Conservation (phyloP, 92 coral and sea anemone genomes). For the Metridium senile region DNA sequence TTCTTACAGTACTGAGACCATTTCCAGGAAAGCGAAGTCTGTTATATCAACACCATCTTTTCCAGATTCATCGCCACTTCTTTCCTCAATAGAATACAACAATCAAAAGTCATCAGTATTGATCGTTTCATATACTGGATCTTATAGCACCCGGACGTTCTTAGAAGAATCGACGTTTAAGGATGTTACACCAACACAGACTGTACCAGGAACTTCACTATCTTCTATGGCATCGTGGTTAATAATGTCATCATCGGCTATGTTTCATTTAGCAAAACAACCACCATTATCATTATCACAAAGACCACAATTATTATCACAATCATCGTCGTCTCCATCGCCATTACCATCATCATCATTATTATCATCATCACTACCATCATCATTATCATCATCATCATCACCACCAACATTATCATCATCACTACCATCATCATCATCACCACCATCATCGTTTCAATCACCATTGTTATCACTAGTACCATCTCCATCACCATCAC, state of each 20-base stretch:
- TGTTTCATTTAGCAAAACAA: background rate
- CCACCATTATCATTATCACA: background rate
- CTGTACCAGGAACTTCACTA: background rate
- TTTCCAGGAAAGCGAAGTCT: background rate
- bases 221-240: background rate
- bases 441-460: too few relatives aligned
- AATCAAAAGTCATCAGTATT: background rate
- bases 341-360: background rate
- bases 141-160: background rate
- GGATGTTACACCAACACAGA: background rate
- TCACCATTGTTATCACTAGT: too few relatives aligned
- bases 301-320: conserved; percentile 3
- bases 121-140: background rate
- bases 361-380: conserved; percentile 16
- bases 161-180: background rate
- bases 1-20: background rate
- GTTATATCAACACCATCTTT: background rate
- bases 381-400: background rate
- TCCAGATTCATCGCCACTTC: background rate
- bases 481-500: conserved; percentile 17
- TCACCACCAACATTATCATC: background rate
- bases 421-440: background rate
- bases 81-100: background rate
- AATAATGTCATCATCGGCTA: background rate
- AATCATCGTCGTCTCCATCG: background rate